These are phyloP conservation scores for Eremobia ochroleuca DNA, from an alignment of 2,888 invertebrate species.

Conservation along the genomic window DNA sequence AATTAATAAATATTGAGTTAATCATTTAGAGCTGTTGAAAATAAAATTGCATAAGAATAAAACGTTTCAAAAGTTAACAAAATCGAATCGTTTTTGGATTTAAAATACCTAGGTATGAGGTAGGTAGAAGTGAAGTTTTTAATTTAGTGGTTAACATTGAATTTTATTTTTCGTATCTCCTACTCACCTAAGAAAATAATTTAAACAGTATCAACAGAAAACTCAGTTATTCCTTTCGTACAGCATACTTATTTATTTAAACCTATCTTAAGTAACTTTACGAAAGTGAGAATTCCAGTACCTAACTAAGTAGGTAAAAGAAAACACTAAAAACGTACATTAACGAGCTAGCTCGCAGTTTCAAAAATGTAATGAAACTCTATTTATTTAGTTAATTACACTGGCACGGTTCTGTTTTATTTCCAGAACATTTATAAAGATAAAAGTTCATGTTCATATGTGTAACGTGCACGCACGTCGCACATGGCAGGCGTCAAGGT, in stretches of 20 bases:
- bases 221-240: not conserved
- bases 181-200: not conserved
- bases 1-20: not conserved
- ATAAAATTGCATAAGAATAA: not conserved
- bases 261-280: not conserved
- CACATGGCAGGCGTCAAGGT: too few relatives aligned
- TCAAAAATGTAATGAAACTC: constrained; percentile 30
- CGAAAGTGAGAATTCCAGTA: constrained; percentile 8
- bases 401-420: constrained; percentile 8
- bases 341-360: constrained; percentile 25
- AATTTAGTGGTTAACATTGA: not conserved
- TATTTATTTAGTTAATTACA: constrained; percentile 40
- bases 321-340: constrained; percentile 46
- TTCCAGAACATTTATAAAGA: constrained; percentile 8
- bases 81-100: not conserved
- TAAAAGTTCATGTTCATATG: too few relatives aligned
- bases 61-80: not conserved
- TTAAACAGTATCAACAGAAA: not conserved
- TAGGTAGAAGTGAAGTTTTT: not conserved
- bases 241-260: not conserved
- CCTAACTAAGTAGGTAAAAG: constrained; percentile 5
- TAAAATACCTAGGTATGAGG: not conserved
- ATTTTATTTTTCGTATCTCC: too few relatives aligned
- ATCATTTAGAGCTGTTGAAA: not conserved
- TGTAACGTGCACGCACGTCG: too few relatives aligned